phyloP scores from a whole-genome alignment of 2,888 invertebrate species.

The Cyrtodaria siliqua region DNA sequence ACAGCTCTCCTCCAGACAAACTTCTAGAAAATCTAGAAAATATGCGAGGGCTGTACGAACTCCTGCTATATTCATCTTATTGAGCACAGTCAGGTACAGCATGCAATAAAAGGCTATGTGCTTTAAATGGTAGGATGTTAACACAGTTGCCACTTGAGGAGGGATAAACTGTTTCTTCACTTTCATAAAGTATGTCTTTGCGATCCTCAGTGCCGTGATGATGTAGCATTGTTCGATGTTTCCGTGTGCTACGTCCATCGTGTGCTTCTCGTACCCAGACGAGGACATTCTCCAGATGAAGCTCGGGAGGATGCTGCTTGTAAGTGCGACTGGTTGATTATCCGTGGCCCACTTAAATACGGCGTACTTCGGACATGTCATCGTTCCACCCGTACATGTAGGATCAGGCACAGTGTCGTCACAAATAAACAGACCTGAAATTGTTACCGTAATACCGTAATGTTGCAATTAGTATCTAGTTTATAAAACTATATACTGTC shows the following conservation, averaged over 20 bases:
- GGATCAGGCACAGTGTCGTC: constrained; percentile 5
- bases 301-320: background rate
- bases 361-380: constrained; percentile 11
- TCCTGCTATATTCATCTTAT: background rate
- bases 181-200: too few relatives aligned
- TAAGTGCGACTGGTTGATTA: constrained; percentile 1
- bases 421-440: constrained; percentile 3
- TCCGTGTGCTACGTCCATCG: background rate
- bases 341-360: constrained; percentile 18
- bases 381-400: background rate
- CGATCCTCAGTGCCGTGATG: too few relatives aligned
- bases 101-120: constrained; percentile 13
- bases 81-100: constrained; percentile 4
- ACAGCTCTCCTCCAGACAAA: too few relatives aligned
- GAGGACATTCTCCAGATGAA: constrained; percentile 5
- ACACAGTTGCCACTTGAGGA: background rate
- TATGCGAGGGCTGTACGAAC: too few relatives aligned
- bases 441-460: too few relatives aligned
- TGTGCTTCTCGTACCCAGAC: background rate
- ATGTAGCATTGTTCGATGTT: too few relatives aligned
- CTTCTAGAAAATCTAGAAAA: too few relatives aligned
- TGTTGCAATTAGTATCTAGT: too few relatives aligned
- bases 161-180: background rate
- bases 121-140: background rate
- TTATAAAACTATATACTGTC: too few relatives aligned